Conservation (phyloP, 1,140 invertebrate genomes). For the Dendroctonus valens region DNA sequence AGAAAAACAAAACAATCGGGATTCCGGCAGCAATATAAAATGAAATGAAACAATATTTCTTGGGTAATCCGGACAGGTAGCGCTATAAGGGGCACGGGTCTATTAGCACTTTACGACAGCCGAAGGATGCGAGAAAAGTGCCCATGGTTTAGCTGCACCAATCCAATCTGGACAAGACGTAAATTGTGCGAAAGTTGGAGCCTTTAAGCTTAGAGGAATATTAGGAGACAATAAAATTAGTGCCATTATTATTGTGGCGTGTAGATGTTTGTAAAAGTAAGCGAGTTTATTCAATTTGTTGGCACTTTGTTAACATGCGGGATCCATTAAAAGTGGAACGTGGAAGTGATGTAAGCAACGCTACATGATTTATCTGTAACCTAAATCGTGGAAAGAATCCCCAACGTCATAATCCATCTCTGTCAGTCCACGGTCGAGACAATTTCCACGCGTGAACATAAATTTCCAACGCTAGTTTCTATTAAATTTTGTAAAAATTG, state of each 20-base stretch:
- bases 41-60: slow-evolving; percentile 40
- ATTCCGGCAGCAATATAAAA: slow-evolving; percentile 32
- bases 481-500: slow-evolving; percentile 30
- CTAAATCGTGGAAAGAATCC: no score
- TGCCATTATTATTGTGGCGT: no score
- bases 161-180: background rate
- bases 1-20: slow-evolving; percentile 27
- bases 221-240: no score
- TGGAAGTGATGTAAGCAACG: no score
- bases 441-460: slow-evolving; percentile 4
- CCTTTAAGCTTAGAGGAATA: no score
- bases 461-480: slow-evolving; percentile 14
- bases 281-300: no score
- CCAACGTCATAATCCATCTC: slow-evolving; percentile 6
- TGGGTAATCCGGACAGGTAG: slow-evolving; percentile 32
- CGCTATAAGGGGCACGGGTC: slow-evolving; percentile 21
- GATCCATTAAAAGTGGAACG: no score
- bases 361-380: no score
- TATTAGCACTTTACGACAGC: slow-evolving; percentile 36
- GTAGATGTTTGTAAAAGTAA: no score
- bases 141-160: background rate
- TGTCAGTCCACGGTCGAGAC: background rate
- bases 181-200: no score
- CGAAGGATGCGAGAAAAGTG: background rate
- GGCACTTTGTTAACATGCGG: no score